phyloP scores from a whole-genome alignment of 2,888 invertebrate genomes.

The Stenichneumon culpator region DNA sequence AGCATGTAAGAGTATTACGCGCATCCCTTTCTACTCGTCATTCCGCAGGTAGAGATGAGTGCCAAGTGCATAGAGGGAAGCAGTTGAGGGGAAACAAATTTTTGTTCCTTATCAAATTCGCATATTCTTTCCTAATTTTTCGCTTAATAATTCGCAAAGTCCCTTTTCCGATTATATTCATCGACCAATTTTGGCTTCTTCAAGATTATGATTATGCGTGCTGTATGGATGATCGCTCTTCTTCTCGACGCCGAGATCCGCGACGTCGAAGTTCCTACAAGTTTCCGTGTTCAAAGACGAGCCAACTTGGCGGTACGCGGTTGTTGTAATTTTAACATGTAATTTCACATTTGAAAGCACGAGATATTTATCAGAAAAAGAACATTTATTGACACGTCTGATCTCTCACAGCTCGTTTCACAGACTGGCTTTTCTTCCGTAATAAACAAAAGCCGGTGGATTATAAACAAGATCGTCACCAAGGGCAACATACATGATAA shows the following conservation, averaged over 20 bases:
- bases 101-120: neutral
- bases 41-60: constrained; percentile 5
- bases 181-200: too few species aligned
- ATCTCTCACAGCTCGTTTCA: too few species aligned
- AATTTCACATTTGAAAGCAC: too few species aligned
- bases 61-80: constrained; percentile 20
- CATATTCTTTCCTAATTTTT: too few species aligned
- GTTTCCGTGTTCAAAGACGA: neutral
- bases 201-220: constrained; percentile 9
- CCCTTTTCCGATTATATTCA: too few species aligned
- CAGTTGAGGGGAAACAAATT: neutral
- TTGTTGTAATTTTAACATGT: neutral
- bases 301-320: neutral
- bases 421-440: too few species aligned
- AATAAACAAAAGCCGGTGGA: too few species aligned
- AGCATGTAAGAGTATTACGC: neutral
- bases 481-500: too few species aligned
- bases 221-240: neutral
- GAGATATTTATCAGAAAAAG: too few species aligned
- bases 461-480: too few species aligned
- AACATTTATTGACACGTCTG: too few species aligned
- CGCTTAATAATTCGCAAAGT: too few species aligned
- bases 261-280: neutral
- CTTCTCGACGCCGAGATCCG: neutral
- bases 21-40: neutral